Evolutionary conservation across 2,113 vertebrate species (phyloP).

Genomic region (Dasyprocta punctata): DNA sequence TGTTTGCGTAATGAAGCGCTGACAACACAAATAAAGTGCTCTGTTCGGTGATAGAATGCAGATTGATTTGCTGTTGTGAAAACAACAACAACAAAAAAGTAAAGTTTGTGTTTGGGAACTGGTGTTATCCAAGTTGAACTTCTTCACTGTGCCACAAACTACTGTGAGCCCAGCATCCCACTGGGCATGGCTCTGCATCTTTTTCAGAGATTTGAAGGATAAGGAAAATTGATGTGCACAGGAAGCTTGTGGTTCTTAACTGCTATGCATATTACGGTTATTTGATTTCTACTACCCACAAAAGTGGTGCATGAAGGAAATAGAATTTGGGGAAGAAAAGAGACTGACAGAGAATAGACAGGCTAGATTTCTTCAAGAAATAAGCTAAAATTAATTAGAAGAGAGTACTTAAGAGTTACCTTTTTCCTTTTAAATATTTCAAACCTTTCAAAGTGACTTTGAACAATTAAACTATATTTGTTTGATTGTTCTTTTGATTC

Average conservation of each 20-base stretch:
- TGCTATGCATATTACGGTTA: neutral
- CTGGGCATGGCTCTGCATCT: rapidly evolving
- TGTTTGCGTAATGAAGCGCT: neutral
- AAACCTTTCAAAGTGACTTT: neutral
- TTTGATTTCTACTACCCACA: neutral
- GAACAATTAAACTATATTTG: neutral
- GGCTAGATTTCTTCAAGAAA: neutral
- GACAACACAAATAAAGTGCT: neutral
- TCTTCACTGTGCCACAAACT: neutral
- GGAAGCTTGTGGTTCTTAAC: neutral
- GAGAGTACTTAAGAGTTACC: neutral
- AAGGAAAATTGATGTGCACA: neutral
- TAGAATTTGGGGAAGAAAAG: neutral
- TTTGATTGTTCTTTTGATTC: neutral
- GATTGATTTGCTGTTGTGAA: neutral
- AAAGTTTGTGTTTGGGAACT: neutral
- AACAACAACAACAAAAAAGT: neutral
- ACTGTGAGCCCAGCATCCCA: neutral
- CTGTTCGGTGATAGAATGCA: neutral
- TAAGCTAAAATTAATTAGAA: neutral
- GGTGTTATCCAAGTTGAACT: neutral
- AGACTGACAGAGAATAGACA: neutral
- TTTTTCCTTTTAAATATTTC: neutral
- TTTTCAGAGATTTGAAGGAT: neutral
- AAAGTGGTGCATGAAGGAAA: neutral